A percentile compares a stretch with the other conserved stretches of the same genome.
These are phyloP conservation scores for Trypoxylus dichotomus DNA, from an alignment of 1,140 invertebrate genomes.

Conservation along the genomic window DNA sequence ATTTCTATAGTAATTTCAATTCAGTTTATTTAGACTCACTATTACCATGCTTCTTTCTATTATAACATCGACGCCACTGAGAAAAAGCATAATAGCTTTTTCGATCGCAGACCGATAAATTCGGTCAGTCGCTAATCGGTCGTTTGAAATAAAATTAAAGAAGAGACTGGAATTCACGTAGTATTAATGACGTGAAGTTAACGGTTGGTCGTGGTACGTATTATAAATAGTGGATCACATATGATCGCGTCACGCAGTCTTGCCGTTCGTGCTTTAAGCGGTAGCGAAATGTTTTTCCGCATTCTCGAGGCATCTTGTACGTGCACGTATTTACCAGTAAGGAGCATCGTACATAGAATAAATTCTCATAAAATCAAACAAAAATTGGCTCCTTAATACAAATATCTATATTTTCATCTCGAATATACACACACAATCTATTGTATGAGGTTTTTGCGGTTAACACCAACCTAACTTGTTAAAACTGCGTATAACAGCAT, in stretches of 20 bases:
- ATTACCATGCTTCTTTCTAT: no score
- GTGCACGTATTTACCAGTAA: neutral
- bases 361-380: neutral
- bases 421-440: no score
- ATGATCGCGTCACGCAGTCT: slow-evolving; percentile 26
- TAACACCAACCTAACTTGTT: no score
- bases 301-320: slow-evolving; percentile 10
- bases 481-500: no score
- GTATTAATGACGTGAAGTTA: neutral
- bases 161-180: neutral
- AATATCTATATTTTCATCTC: neutral
- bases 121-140: neutral
- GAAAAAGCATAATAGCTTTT: neutral
- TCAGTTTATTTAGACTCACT: no score
- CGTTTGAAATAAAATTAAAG: neutral
- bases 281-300: slow-evolving; percentile 28
- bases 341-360: neutral
- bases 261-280: slow-evolving; percentile 26
- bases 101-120: neutral
- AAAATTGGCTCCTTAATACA: neutral
- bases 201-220: slow-evolving; percentile 8
- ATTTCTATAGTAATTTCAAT: no score
- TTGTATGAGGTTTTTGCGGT: no score
- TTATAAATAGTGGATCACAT: slow-evolving; percentile 28
- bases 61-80: neutral